Evolutionary conservation across 2,888 invertebrate genomes (phyloP).

Genomic region (Trichogramma evanescens): DNA sequence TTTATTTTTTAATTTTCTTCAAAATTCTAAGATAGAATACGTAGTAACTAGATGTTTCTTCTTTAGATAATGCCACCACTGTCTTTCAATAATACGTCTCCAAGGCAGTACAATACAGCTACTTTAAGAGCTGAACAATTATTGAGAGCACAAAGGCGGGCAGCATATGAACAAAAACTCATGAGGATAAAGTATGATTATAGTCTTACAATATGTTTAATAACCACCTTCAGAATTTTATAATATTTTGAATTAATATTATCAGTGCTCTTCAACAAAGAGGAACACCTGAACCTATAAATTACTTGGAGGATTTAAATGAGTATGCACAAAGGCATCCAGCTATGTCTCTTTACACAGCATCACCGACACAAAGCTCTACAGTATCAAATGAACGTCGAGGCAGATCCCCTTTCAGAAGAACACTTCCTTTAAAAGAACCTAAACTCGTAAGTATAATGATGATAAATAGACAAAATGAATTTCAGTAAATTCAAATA

Average conservation of each 20-base stretch:
- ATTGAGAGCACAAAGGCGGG: conserved; percentile 39
- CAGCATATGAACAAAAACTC: conserved; percentile 42
- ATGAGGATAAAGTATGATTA: conserved; percentile 40
- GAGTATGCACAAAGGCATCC: conserved; percentile 24
- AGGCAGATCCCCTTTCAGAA: conserved; percentile 39
- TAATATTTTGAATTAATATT: background rate
- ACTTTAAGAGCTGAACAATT: conserved; percentile 43
- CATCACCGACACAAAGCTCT: conserved; percentile 17
- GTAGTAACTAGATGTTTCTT: background rate
- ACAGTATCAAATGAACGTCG: conserved; percentile 19
- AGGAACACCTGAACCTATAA: conserved; percentile 5
- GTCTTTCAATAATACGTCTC: conserved; percentile 20
- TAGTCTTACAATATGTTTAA: background rate
- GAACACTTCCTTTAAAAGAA: conserved; percentile 24
- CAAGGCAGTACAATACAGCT: conserved; percentile 35
- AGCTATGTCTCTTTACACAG: conserved; percentile 14
- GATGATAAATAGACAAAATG: too few species aligned
- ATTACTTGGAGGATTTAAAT: background rate
- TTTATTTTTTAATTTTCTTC: background rate
- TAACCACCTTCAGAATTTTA: background rate
- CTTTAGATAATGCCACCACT: conserved; percentile 5
- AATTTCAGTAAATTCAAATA: conserved; percentile 6
- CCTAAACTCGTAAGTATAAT: too few species aligned
- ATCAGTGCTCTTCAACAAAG: background rate
- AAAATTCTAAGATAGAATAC: background rate